Evolutionary conservation across 2,113 vertebrate species (phyloP).

Genomic region (Notarius lentiginosus): DNA sequence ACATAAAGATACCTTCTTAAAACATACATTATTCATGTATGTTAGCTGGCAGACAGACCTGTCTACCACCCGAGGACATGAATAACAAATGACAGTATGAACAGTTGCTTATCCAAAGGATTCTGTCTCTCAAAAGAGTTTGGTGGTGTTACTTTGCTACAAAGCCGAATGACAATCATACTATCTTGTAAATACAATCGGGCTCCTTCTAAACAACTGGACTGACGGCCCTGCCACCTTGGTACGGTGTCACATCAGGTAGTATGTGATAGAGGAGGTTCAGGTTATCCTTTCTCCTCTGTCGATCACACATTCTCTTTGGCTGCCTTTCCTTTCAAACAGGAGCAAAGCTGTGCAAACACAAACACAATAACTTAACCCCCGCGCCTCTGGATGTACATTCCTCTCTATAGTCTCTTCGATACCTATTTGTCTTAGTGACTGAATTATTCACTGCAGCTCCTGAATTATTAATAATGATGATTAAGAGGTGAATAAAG

Average conservation of each 20-base stretch:
- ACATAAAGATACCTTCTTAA: background rate
- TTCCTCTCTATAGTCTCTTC: background rate
- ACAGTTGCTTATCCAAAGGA: background rate
- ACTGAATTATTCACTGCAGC: background rate
- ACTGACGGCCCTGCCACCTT: background rate
- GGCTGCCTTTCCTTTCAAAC: background rate
- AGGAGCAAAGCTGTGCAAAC: conserved; percentile 6
- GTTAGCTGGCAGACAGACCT: background rate
- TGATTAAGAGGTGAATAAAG: background rate
- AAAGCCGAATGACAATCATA: conserved; percentile 10
- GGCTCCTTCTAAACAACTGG: background rate
- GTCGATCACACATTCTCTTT: background rate
- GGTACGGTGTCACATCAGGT: background rate
- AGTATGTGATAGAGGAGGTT: background rate
- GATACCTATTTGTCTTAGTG: background rate
- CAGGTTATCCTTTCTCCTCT: background rate
- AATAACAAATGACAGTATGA: conserved; percentile 32
- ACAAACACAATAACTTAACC: background rate
- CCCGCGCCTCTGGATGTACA: background rate
- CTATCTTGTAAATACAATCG: background rate
- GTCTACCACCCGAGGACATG: conserved; percentile 4
- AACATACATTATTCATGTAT: conserved; percentile 25
- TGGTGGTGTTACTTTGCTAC: background rate
- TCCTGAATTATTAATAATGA: background rate
- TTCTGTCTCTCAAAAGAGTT: background rate